Base-by-base conservation (phyloP, 2,113 vertebrate genomes). In the Amphiprion percula region DNA sequence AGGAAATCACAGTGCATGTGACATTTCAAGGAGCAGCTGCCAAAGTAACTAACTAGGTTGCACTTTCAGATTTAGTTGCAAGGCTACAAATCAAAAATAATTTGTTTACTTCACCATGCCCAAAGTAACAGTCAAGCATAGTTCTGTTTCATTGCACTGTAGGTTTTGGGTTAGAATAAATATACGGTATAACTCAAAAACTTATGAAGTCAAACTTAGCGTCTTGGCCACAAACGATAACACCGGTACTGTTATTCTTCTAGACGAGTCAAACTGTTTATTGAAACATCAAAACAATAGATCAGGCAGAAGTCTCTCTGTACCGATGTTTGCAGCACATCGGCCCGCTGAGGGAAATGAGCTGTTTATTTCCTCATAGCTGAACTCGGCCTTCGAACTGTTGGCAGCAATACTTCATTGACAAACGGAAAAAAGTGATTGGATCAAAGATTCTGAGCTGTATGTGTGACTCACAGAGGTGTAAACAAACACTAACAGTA, bases 241-340 rank as follows among this genome's bases (percentile, higher is more conserved):
- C 19, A 49, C 1, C 15, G 24, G 19, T 49, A 56, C 63, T 76
- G 62, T 67, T 59, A 79, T 53, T 74, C 19, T 58, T 71, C 52
- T 79, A 64, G 62, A 79, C 7, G 6, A 83, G 58, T 85, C 68
- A 61, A 80, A 72, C 58, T 83, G 73, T 91, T 86, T 81, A 83
- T 66, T 64, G 21, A 72, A 86, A 81, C 6, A 53, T 85, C 85
- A 55, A 85, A 89, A 89, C 84, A 88, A 73, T 19, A 82, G 49
- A 84, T 88, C 75, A 68, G 49, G 83, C n/a, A 10, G 21, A 69
- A 77, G 49, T 71, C 77, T 73, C 56, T 37, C 65, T 15, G 5
- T 47, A 77, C 0, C 33, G 33, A 69, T n/a, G 23, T 76, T 74
- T 84, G 58, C 58, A 67, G 53, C 74, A 12, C 75, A 52, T 80